Percentiles rank a stretch among this genome's conserved stretches.
Evolutionary conservation across 2,888 invertebrate genomes (phyloP).

Genomic region (Drosophila subquinaria): DNA sequence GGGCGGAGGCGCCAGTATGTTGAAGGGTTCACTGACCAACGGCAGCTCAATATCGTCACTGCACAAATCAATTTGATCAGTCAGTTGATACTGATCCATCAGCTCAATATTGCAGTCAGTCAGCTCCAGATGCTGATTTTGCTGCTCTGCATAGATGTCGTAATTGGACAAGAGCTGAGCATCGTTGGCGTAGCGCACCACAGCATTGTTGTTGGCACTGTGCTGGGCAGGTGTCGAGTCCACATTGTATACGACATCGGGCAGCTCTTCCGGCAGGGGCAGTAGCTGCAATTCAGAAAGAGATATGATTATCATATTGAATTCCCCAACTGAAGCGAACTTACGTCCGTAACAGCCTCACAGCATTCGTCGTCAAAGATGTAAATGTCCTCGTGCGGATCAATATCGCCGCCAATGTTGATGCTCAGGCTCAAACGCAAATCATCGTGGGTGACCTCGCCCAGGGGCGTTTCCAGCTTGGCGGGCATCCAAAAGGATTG

Average conservation of each 20-base stretch:
- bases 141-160: constrained; percentile 62
- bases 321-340: background rate
- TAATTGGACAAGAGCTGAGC: constrained; percentile 77
- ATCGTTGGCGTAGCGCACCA: constrained; percentile 75
- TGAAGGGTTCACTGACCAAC: constrained; percentile 69
- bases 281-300: constrained; percentile 35
- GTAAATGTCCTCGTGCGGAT: constrained; percentile 74
- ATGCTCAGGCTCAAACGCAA: constrained; percentile 61
- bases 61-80: constrained; percentile 83
- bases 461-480: constrained; percentile 70
- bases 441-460: constrained; percentile 57
- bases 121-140: constrained; percentile 78
- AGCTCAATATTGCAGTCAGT: constrained; percentile 84
- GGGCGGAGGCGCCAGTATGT: constrained; percentile 63
- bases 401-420: constrained; percentile 59
- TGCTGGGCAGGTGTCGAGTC: constrained; percentile 37
- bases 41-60: constrained; percentile 80
- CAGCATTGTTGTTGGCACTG: constrained; percentile 39
- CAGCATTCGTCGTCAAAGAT: constrained; percentile 78
- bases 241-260: constrained; percentile 77
- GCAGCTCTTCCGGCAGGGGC: constrained; percentile 80
- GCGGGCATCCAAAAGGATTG: constrained; percentile 82
- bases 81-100: constrained; percentile 84
- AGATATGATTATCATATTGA: background rate
- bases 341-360: constrained; percentile 59